Conservation (phyloP, 2,797 vertebrate genomes). For the Bovichtus diacanthus region DNA sequence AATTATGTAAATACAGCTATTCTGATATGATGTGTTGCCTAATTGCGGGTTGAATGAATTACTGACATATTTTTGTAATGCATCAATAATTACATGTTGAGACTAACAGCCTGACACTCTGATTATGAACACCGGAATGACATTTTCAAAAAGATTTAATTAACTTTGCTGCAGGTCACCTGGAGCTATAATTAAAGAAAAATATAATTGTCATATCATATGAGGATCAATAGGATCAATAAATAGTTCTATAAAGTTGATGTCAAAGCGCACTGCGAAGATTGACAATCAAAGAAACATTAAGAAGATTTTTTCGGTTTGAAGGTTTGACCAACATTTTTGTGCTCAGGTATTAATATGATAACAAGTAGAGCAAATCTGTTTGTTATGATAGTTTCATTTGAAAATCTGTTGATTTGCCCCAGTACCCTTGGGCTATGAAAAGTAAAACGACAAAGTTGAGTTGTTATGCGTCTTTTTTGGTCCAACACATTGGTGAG, state of each 20-base stretch:
- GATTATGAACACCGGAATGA: constrained; percentile 10
- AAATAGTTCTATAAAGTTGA: not conserved
- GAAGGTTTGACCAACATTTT: not conserved
- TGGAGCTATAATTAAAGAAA: constrained; percentile 17
- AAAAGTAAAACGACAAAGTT: constrained; percentile 2
- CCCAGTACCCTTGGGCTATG: not conserved
- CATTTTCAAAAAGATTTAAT: constrained; percentile 6
- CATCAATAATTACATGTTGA: constrained; percentile 40
- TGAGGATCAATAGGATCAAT: constrained; percentile 25
- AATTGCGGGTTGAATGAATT: constrained; percentile 61
- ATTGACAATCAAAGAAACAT: not conserved
- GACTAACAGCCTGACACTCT: constrained; percentile 34
- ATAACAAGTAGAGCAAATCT: not conserved
- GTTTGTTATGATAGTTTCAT: not conserved
- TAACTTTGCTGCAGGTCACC: constrained; percentile 1
- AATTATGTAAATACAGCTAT: constrained; percentile 74
- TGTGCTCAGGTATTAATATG: not conserved
- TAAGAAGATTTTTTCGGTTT: not conserved
- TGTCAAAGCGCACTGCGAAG: not conserved
- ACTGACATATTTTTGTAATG: constrained; percentile 52
- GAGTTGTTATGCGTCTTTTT: not conserved
- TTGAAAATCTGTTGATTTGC: not conserved
- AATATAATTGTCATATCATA: not conserved
- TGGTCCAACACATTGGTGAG: not conserved
- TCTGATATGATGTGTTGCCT: constrained; percentile 64